Evolutionary conservation across 2,797 vertebrate genomes (phyloP), one percentile per base, ranked within the genome.

Genomic region (Acridotheres tristis): DNA sequence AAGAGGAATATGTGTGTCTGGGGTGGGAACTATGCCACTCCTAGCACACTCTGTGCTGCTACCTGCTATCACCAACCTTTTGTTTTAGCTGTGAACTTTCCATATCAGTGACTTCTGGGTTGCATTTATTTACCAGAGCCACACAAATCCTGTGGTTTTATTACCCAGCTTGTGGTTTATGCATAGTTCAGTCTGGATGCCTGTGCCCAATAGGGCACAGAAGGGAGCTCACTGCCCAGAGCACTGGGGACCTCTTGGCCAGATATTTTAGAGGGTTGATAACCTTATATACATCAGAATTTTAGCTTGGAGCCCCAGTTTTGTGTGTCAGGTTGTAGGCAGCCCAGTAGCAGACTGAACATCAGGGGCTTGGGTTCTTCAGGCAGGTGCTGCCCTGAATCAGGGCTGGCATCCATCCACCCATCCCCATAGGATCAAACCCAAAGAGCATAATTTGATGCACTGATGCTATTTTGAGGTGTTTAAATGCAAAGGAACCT

Each of bases 201-300:
- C 10, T 1, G 42, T 5, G 9, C 1, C 2, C 32, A 23, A 63
- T 5, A 0, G 0, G 53, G 40, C 43, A 23, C 27, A 45, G 42
- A 7, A 4, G 20, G 42, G 42, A 76, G 9, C 32, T 7, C 0
- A 11, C 16, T 16, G 27, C 40, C 63, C 6, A 1, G 42, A 48
- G 59, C 3, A 0, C 42, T n/a, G 38, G 7, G 16, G 12, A 30
- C 14, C n/a, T 61, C 85, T 32, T 55, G 47, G 23, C 16, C 18
- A 21, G 7, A 1, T 10, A 1, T 7, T 16, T 48, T 68, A 26
- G 61, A 47, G 75, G 22, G 4, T 14, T 26, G 10, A 12, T 29
- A 50, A 71, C 48, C 13, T 53, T 3, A 4, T 0, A 7, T 4
- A 5, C 13, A 5, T n/a, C 7, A 20, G 6, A 30, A 5, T 48